A percentile compares a stretch with the other conserved stretches of the same genome.
phyloP scores from a whole-genome alignment of 1,140 invertebrate species.

The Heliothis virescens region DNA sequence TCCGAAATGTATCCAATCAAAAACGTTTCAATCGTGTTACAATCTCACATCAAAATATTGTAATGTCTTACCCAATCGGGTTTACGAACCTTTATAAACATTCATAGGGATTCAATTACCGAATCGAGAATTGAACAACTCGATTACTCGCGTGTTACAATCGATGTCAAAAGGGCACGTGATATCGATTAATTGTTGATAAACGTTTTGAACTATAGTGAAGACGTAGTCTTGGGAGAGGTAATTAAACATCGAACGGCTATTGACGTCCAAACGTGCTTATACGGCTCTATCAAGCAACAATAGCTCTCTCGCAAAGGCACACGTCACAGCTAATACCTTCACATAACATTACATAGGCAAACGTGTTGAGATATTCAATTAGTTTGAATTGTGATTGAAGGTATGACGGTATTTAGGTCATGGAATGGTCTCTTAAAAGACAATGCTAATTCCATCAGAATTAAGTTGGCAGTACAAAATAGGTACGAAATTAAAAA shows the following conservation, averaged over 20 bases:
- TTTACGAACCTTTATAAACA: neutral
- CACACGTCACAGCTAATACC: neutral
- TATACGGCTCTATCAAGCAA: slow-evolving; percentile 40
- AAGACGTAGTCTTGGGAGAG: slow-evolving; percentile 18
- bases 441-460: too few species aligned
- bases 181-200: slow-evolving; percentile 32
- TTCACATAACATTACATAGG: neutral
- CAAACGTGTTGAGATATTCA: neutral
- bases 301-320: slow-evolving; percentile 19
- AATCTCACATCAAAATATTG: slow-evolving; percentile 11
- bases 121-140: neutral
- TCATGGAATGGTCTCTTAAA: neutral
- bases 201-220: slow-evolving; percentile 34
- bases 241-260: slow-evolving; percentile 48
- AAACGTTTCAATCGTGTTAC: neutral
- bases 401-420: too few species aligned
- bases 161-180: slow-evolving; percentile 9
- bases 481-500: too few species aligned
- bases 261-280: slow-evolving; percentile 34
- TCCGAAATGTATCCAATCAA: neutral
- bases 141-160: neutral
- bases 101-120: slow-evolving; percentile 2
- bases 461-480: too few species aligned
- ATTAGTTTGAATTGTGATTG: too few species aligned
- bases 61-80: slow-evolving; percentile 1